Percentiles rank a stretch among this genome's conserved stretches.
phyloP scores from a whole-genome alignment of 2,113 vertebrate species.

The Ptilonorhynchus violaceus region DNA sequence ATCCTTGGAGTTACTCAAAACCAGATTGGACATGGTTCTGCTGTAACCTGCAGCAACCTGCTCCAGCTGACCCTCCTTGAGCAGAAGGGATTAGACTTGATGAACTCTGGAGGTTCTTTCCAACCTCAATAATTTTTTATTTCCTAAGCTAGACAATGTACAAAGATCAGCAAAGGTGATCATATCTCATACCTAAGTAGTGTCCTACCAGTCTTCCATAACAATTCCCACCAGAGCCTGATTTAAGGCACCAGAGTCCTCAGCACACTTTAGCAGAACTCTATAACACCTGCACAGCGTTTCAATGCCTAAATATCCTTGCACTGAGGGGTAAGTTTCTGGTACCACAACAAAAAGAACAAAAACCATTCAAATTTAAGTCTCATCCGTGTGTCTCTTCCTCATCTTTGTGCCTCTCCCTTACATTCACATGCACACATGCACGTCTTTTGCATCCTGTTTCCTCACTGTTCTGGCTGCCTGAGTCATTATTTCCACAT shows the following conservation, averaged over 20 bases:
- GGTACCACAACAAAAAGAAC: not conserved
- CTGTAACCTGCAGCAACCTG: not conserved
- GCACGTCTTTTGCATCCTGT: not conserved
- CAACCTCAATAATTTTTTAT: not conserved
- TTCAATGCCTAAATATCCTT: not conserved
- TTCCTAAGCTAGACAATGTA: not conserved
- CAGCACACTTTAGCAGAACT: not conserved
- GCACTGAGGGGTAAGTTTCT: not conserved
- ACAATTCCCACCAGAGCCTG: not conserved
- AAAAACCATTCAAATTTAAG: not conserved
- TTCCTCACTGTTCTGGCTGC: not conserved
- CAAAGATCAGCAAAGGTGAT: not conserved
- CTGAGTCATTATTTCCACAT: not conserved
- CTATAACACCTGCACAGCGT: rapidly evolving
- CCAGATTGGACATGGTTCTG: not conserved
- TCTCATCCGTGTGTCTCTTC: not conserved
- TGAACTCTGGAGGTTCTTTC: not conserved
- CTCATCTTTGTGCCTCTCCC: not conserved
- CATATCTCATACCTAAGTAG: not conserved
- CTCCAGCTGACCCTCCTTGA: not conserved
- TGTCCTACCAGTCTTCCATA: not conserved
- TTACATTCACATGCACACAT: not conserved
- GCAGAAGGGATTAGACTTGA: rapidly evolving
- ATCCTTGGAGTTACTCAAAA: not conserved
- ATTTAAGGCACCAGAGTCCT: not conserved